Evolutionary conservation across 2,113 vertebrate genomes (phyloP).

Genomic region (pig (Sus scrofa)): T2T-Sscrofa CM000814.6:78598501-78599000

Average conservation of each 20-base stretch:
- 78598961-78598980: background rate
- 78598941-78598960: background rate
- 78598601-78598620: background rate
- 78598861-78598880: background rate
- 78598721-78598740: background rate
- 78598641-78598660: background rate
- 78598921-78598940: background rate
- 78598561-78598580: constrained; percentile 54
- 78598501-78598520: background rate
- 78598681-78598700: background rate
- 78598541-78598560: constrained; percentile 59
- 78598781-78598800: background rate
- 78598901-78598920: background rate
- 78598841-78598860: background rate
- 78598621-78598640: background rate
- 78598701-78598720: background rate
- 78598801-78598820: background rate
- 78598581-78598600: constrained; percentile 63
- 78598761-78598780: background rate
- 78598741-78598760: background rate
- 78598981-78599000: constrained; percentile 8
- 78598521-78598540: constrained; percentile 42
- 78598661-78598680: constrained; percentile 32
- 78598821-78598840: constrained; percentile 27
- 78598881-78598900: background rate